Evolutionary conservation across 53 echinoderm and acorn worm genomes (phyloP).

Genomic region (Echinarachnius parma): DNA sequence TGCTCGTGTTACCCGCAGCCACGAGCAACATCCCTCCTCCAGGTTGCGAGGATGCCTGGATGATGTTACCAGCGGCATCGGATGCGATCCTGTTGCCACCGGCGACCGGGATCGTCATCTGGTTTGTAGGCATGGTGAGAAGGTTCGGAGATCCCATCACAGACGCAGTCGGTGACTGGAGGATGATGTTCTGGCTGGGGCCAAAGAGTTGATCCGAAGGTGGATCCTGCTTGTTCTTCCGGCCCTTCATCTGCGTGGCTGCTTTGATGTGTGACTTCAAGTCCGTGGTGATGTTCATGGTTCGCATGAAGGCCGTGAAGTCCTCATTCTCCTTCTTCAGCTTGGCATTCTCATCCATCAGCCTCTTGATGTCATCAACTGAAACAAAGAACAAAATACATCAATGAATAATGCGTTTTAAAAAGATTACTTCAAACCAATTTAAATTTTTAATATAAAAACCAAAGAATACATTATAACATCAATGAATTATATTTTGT

Average conservation of each 20-base stretch:
- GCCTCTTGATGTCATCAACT: constrained; percentile 80
- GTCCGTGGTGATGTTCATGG: constrained; percentile 69
- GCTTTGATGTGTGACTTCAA: constrained; percentile 51
- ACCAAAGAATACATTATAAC: no score
- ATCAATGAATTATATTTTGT: no score
- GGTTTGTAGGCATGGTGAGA: constrained; percentile 32
- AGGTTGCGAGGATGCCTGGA: background rate
- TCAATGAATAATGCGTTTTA: no score
- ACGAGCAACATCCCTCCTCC: constrained; percentile 36
- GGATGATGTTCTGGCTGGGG: constrained; percentile 44
- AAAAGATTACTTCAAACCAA: no score
- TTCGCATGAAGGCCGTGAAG: constrained; percentile 66
- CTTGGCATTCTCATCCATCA: constrained; percentile 76
- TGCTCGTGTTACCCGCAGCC: background rate
- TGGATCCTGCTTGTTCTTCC: constrained; percentile 30
- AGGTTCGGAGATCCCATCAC: constrained; percentile 42
- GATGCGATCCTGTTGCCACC: constrained; percentile 22
- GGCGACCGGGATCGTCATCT: constrained; percentile 37
- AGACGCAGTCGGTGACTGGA: constrained; percentile 21
- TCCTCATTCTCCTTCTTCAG: constrained; percentile 81
- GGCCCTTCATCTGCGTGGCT: constrained; percentile 30
- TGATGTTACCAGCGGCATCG: constrained; percentile 8
- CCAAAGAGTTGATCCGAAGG: constrained; percentile 17
- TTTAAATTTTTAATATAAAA: no score
- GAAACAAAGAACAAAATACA: no score